These are phyloP conservation scores for Candidula unifasciata DNA, from an alignment of 2,888 invertebrate species.

Conservation along the genomic window DNA sequence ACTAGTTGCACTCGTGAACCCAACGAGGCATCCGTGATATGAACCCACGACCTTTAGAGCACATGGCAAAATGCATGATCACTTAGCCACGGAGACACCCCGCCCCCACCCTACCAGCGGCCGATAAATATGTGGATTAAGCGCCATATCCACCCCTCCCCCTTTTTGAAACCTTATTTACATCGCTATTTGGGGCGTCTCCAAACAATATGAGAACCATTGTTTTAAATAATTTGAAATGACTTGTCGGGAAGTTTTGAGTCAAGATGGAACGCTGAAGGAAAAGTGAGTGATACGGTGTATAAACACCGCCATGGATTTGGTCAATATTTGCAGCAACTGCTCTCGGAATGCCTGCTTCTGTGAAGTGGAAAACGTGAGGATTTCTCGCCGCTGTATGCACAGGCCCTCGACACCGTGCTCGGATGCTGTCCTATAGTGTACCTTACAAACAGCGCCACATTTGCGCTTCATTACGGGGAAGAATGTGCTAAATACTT, in stretches of 20 bases:
- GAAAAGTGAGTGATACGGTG: not conserved
- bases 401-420: not conserved
- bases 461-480: conserved; percentile 38
- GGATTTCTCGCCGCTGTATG: conserved; percentile 24
- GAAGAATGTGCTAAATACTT: conserved; percentile 45
- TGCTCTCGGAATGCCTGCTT: conserved; percentile 24
- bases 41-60: no score
- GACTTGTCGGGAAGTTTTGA: not conserved
- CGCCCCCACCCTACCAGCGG: no score
- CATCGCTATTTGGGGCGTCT: no score
- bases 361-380: conserved; percentile 49
- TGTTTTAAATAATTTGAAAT: not conserved
- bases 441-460: conserved; percentile 34
- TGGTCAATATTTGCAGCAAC: conserved; percentile 46
- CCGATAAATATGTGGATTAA: no score
- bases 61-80: no score
- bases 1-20: no score
- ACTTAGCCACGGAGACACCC: no score
- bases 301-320: conserved; percentile 28
- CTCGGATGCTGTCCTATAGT: not conserved
- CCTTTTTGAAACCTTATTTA: no score
- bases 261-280: no score
- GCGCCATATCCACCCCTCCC: no score
- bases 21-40: no score
- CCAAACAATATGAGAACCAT: not conserved